These are phyloP conservation scores for Trachelipus rathkii DNA, from an alignment of 1,140 invertebrate genomes.

Conservation along the genomic window DNA sequence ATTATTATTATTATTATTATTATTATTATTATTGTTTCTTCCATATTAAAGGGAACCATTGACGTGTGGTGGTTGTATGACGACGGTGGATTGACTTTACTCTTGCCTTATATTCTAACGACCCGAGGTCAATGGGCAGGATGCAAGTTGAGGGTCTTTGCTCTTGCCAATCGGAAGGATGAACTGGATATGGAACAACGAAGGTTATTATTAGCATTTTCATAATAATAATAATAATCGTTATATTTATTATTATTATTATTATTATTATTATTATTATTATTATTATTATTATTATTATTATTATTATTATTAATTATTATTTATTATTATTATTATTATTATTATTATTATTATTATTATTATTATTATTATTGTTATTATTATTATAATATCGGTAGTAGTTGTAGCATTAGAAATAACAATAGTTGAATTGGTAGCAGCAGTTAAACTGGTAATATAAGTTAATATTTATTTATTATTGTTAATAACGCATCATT, in stretches of 20 bases:
- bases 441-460: too few species aligned
- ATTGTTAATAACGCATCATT: too few species aligned
- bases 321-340: too few species aligned
- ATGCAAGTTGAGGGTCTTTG: slow-evolving; percentile 63
- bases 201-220: neutral
- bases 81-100: slow-evolving; percentile 72
- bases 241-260: neutral
- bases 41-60: slow-evolving; percentile 57
- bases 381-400: too few species aligned
- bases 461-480: too few species aligned
- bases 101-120: slow-evolving; percentile 62
- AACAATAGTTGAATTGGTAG: too few species aligned
- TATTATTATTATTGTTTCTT: too few species aligned
- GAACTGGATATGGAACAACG: slow-evolving; percentile 77
- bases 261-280: slow-evolving; percentile 21
- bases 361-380: too few species aligned
- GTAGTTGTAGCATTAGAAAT: too few species aligned
- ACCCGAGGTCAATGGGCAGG: slow-evolving; percentile 56
- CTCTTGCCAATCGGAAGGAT: slow-evolving; percentile 82
- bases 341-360: too few species aligned
- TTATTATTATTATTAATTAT: too few species aligned
- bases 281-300: slow-evolving; percentile 34
- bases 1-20: too few species aligned
- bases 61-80: slow-evolving; percentile 98
- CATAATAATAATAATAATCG: neutral